Conservation (phyloP, 2,113 vertebrate genomes). For the Oenanthe melanoleuca region DNA sequence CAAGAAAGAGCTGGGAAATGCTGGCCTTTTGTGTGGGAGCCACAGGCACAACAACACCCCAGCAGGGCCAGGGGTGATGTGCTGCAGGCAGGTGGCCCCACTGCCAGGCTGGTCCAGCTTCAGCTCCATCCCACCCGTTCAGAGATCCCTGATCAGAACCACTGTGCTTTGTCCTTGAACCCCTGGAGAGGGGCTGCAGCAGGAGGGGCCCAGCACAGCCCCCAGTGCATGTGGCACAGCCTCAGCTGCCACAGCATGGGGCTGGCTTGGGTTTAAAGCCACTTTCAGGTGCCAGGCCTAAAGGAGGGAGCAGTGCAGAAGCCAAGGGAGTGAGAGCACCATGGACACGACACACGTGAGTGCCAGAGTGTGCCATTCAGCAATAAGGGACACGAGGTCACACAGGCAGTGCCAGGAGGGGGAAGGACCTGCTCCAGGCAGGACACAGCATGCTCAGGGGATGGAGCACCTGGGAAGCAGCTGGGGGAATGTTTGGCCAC, state of each 20-base stretch:
- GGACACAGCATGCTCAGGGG: rapidly evolving
- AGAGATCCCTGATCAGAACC: neutral
- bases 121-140: neutral
- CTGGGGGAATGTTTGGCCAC: neutral
- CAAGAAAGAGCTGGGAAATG: neutral
- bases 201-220: neutral
- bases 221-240: neutral
- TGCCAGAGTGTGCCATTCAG: neutral
- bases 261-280: neutral
- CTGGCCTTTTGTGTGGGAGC: neutral
- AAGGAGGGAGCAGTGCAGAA: neutral
- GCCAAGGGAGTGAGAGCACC: neutral
- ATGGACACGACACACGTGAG: rapidly evolving
- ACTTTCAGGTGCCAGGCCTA: neutral
- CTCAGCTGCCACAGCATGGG: neutral
- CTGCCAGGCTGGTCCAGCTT: neutral
- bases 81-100: neutral
- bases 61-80: neutral
- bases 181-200: neutral
- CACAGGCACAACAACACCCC: neutral
- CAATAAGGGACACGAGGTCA: neutral
- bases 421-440: rapidly evolving
- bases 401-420: neutral
- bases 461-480: neutral
- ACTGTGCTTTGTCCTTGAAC: rapidly evolving